Conservation (phyloP, 2,888 invertebrate species). For the Eupithecia dodoneata region DNA sequence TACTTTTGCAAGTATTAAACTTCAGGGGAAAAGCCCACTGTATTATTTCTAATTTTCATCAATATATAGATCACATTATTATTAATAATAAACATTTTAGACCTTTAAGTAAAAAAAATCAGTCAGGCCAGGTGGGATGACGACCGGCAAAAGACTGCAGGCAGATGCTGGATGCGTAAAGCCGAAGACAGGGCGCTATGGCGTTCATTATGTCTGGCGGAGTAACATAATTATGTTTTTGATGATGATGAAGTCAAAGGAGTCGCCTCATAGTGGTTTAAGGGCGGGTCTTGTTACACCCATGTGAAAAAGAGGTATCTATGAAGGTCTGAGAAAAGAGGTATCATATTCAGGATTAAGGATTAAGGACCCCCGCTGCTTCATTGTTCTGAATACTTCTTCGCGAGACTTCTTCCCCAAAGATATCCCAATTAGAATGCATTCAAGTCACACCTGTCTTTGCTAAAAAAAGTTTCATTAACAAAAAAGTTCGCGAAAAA, state of each 20-base stretch:
- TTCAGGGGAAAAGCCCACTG: background rate
- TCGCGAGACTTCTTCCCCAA: constrained; percentile 48
- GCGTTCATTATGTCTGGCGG: too few relatives aligned
- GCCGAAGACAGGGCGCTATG: too few relatives aligned
- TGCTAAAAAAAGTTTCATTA: constrained; percentile 47
- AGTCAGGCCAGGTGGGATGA: too few relatives aligned
- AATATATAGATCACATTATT: too few relatives aligned
- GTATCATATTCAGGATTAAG: constrained; percentile 24
- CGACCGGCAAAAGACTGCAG: too few relatives aligned
- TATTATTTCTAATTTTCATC: background rate
- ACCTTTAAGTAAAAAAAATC: background rate
- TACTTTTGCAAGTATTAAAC: background rate
- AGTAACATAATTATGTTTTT: too few relatives aligned
- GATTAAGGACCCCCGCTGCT: constrained; percentile 53
- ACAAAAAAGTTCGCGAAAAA: constrained; percentile 45
- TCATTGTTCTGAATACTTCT: constrained; percentile 43
- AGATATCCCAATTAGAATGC: constrained; percentile 73
- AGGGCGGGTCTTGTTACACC: background rate
- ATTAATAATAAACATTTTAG: background rate
- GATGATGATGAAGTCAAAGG: background rate
- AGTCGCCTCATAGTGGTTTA: constrained; percentile 1
- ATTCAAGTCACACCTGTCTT: constrained; percentile 72
- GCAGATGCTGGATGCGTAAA: too few relatives aligned
- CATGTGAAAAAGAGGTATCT: constrained; percentile 1
- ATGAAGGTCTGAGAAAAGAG: constrained; percentile 20